Base-by-base conservation (phyloP, 2,113 vertebrate species). In the Astatoreochromis straeleni region DNA sequence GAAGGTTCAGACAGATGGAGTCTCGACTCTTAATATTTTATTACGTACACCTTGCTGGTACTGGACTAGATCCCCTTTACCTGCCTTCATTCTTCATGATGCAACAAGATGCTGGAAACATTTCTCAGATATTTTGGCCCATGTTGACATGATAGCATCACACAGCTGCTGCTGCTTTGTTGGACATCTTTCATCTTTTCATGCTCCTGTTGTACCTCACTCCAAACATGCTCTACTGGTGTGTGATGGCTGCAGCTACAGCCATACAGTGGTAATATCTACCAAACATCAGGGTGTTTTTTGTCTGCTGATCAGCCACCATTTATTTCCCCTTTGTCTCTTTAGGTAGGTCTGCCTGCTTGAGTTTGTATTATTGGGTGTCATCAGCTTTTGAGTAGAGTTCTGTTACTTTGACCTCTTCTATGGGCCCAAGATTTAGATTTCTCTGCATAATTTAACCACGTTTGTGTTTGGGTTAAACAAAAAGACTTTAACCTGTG, bases 271-370 rank as follows among this genome's bases (percentile, higher is more conserved):
- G 31, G 31, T 65, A 0, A 38, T 0, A 12, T 12, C 6, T 35
- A 35, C 60, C 17, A 35, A 0, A 65, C 31, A 63, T 63, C 31
- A n/a, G 31, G 17, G 31, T 63, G 29, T 11, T 63, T 58, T 58
- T 29, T 63, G 29, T 63, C 16, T 0, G 58, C 16, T 63, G 58
- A 63, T 63, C 29, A 63, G 58, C 29, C 58, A 63, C 29, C 16
- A 33, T 63, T 33, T 35, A 33, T 63, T 63, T 7, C 58, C 58
- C 58, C 29, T 63, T 63, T 63, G 58, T 63, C 0, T 63, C 29
- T 63, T 63, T 63, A 33, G 16, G 29, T 0, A 63, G 31, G 31
- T 63, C 31, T 35, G 58, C 17, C 3, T 57, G 24, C 0, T 57
- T 63, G 31, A 12, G 58, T 35, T 63, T n/a, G 58, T 35, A 63